Conservation (phyloP, 2,797 vertebrate species). For the Rhinoraja longicauda region DNA sequence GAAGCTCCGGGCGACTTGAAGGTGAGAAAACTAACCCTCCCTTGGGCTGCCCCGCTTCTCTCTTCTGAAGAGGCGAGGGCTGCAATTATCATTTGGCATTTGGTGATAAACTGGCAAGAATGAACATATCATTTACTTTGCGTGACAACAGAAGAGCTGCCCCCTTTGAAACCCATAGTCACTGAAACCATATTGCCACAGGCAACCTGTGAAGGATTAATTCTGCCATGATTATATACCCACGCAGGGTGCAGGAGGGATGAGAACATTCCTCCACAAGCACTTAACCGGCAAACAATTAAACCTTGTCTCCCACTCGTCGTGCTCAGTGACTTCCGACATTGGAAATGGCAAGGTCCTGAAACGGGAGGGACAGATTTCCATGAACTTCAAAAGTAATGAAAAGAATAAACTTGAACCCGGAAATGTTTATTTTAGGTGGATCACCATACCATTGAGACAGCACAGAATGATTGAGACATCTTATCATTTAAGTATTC, state of each 20-base stretch:
- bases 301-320: not conserved
- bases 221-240: not conserved
- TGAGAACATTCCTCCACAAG: not conserved
- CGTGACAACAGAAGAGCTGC: conserved; percentile 4
- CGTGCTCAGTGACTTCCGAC: not conserved
- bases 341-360: not conserved
- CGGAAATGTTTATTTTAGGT: not conserved
- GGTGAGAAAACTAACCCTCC: conserved; percentile 35
- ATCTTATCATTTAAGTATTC: not conserved
- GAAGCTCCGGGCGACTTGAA: conserved; percentile 16
- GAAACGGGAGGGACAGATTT: not conserved
- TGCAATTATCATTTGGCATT: not conserved
- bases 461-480: not conserved
- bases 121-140: conserved; percentile 1
- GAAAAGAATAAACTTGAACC: not conserved
- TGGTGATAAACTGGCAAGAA: conserved; percentile 21
- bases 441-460: not conserved
- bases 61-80: not conserved
- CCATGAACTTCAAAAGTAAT: not conserved
- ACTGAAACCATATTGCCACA: not conserved
- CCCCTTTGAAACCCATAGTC: conserved; percentile 2
- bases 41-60: not conserved
- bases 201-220: conserved; percentile 5
- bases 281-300: not conserved
- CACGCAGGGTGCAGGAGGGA: not conserved